These are phyloP conservation scores for Caenorhabditis japonica DNA, from an alignment of 2,888 invertebrate genomes.

Conservation along the genomic window DNA sequence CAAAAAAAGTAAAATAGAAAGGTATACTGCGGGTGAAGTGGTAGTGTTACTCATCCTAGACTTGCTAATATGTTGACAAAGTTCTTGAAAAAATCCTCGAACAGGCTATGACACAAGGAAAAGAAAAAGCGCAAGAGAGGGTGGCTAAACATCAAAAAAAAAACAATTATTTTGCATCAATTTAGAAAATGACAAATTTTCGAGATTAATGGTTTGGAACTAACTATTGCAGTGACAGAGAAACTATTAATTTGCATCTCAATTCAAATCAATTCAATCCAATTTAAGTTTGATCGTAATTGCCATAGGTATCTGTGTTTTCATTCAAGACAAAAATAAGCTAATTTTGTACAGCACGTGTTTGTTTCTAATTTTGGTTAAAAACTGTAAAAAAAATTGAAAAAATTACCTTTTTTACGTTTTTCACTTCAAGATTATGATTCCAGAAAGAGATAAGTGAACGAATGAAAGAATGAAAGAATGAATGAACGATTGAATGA, in stretches of 20 bases:
- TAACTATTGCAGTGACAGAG: no score
- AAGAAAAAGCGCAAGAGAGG: no score
- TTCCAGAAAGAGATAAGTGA: conserved; percentile 32
- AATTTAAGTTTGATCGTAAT: not conserved
- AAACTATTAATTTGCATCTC: no score
- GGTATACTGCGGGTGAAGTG: conserved; percentile 26
- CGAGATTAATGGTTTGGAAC: no score
- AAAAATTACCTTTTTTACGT: no score
- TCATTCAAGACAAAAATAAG: not conserved
- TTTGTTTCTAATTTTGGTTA: no score
- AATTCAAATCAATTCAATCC: no score
- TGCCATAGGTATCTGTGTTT: not conserved
- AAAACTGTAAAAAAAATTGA: no score
- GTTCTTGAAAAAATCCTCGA: conserved; percentile 49
- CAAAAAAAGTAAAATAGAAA: conserved; percentile 6
- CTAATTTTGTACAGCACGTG: no score
- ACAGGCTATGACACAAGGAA: conserved; percentile 31
- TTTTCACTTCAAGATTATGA: no score
- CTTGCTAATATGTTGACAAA: conserved; percentile 48
- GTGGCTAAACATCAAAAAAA: not conserved
- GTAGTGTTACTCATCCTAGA: conserved; percentile 35
- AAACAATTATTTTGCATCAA: not conserved
- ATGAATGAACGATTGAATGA: no score
- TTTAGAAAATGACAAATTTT: no score
- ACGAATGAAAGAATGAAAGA: conserved; percentile 14